phyloP scores from a whole-genome alignment of 2,797 vertebrate genomes.

The Melanotaenia maccullochi region DNA sequence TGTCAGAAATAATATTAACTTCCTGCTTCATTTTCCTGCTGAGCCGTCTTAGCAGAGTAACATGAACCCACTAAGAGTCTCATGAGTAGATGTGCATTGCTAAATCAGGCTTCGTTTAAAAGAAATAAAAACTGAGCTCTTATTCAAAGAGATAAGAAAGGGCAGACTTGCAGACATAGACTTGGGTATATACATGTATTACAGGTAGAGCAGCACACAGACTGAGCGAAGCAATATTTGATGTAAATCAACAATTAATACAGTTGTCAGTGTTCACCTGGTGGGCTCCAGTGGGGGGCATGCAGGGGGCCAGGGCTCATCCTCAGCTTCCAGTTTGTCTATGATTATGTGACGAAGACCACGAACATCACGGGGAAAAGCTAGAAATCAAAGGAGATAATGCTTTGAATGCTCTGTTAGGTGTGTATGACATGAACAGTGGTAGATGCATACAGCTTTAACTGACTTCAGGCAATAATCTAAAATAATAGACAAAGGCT shows the following conservation, averaged over 20 bases:
- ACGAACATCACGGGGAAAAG: constrained; percentile 55
- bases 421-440: background rate
- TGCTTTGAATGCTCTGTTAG: background rate
- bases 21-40: constrained; percentile 31
- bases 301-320: constrained; percentile 82
- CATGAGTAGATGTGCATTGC: background rate
- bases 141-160: background rate
- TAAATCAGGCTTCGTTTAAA: background rate
- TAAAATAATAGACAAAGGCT: background rate
- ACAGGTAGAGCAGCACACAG: background rate
- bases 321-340: constrained; percentile 84
- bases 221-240: background rate
- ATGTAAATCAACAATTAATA: too few relatives aligned
- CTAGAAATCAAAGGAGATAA: constrained; percentile 63
- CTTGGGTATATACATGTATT: background rate
- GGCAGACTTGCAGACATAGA: background rate
- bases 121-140: background rate
- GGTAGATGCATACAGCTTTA: background rate
- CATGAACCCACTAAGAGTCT: background rate
- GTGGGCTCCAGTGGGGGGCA: constrained; percentile 82
- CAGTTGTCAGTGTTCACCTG: constrained; percentile 45
- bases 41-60: background rate
- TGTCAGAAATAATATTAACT: constrained; percentile 5
- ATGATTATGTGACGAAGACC: constrained; percentile 83
- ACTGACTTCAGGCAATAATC: background rate